Base-by-base conservation (phyloP, 2,113 vertebrate species). In the Seriola dumerili region DNA sequence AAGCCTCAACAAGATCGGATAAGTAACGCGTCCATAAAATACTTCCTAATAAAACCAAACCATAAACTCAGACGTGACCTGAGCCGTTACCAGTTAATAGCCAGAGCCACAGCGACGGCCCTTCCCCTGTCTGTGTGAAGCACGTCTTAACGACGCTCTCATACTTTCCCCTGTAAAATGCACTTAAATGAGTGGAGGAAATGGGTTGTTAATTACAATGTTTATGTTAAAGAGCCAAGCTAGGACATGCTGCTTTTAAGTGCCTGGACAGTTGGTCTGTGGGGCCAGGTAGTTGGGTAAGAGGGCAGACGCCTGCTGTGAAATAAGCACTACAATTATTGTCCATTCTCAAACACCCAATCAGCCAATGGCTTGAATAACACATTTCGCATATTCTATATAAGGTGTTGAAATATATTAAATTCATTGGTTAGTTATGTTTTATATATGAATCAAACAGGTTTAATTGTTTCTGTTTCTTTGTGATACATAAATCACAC, bases 71-170 rank as follows among this genome's bases (percentile, higher is more conserved):
- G 59, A 34, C 46, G 4, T 64, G 64, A 81, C 57, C 48, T 14
- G 29, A 16, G n/a, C 73, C 9, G 13, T 64, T 29, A 42, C 4
- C 25, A 12, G 66, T 25, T 80, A 42, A 46, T 29, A 70, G 34
- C 58, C 54, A 11, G 29, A 29, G 13, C 71, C 57, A n/a, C 19
- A 52, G 5, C 1, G n/a, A 50, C 58, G 14, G 77, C 67, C 59
- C 70, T 36, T 36, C 44, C n/a, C n/a, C 44, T 36, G 68, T 85
- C 80, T 69, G 70, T 74, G 88, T 66, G 76, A 84, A 54, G 40
- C 25, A 8, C 9, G 25, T 58, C 29, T 12, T 29, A 23, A 66
- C 40, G 19, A 66, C 52, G 0, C 54, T 84, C 55, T 64, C 72
- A 42, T 14, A 78, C 71, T 74, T 84, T 80, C 76, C 75, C 84